Evolutionary conservation across 1,140 invertebrate species (phyloP).

Genomic region (Ips nitidus): DNA sequence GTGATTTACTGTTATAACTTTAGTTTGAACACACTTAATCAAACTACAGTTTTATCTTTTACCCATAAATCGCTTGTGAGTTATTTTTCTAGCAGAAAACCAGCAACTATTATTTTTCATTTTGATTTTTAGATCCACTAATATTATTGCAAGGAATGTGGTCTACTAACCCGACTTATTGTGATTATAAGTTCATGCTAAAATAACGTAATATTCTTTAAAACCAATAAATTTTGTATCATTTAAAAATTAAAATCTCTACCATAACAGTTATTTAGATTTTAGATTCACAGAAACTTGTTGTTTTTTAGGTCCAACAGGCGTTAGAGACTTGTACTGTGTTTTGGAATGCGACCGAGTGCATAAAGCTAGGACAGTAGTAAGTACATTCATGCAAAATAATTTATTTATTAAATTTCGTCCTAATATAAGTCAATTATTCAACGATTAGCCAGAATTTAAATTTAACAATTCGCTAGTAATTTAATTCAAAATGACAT

Average conservation of each 20-base stretch:
- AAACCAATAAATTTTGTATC: background rate
- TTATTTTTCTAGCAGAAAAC: too few species aligned
- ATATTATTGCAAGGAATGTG: too few species aligned
- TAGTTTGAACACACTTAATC: background rate
- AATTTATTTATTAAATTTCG: conserved; percentile 6
- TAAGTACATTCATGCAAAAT: conserved; percentile 45
- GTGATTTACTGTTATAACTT: background rate
- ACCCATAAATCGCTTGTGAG: too few species aligned
- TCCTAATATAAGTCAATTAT: background rate
- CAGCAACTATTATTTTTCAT: too few species aligned
- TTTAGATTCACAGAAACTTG: background rate
- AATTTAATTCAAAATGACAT: background rate
- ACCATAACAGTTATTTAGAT: background rate
- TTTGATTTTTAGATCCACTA: too few species aligned
- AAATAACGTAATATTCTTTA: background rate
- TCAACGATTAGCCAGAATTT: too few species aligned
- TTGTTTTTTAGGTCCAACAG: conserved; percentile 56
- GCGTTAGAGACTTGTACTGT: conserved; percentile 89
- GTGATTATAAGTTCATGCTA: background rate
- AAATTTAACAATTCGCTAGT: too few species aligned
- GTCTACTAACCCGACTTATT: too few species aligned
- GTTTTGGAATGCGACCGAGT: conserved; percentile 95
- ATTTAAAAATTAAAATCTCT: background rate
- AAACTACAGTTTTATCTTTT: too few species aligned
- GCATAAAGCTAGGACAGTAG: conserved; percentile 96